Evolutionary conservation across 1,140 invertebrate genomes (phyloP).

Genomic region (Limonius californicus): DNA sequence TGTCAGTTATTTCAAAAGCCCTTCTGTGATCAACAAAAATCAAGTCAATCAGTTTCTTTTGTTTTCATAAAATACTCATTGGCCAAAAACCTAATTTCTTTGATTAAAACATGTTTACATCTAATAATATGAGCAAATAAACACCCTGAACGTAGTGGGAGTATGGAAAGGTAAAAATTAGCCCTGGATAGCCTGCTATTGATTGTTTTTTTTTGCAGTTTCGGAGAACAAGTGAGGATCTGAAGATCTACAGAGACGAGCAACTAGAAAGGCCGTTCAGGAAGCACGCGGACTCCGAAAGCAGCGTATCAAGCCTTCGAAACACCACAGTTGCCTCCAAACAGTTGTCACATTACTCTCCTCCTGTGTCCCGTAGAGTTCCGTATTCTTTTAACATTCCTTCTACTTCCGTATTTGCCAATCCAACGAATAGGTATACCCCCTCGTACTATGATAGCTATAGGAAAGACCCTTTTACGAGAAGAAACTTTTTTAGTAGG

Average conservation of each 20-base stretch:
- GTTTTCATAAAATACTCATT: too few species aligned
- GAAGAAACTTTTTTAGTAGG: slow-evolving; percentile 9
- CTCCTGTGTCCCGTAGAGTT: slow-evolving; percentile 36
- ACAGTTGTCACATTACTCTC: slow-evolving; percentile 40
- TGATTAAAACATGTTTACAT: too few species aligned
- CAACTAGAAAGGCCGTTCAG: slow-evolving; percentile 38
- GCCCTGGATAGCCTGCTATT: too few species aligned
- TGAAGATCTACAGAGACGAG: slow-evolving; percentile 50
- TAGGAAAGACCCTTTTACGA: neutral
- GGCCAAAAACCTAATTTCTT: neutral
- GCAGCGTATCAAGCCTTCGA: slow-evolving; percentile 34
- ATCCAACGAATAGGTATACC: slow-evolving; percentile 25
- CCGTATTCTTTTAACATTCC: slow-evolving; percentile 38
- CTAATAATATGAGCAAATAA: too few species aligned
- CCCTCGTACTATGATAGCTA: slow-evolving; percentile 2
- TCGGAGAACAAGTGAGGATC: slow-evolving; percentile 50
- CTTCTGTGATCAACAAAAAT: too few species aligned
- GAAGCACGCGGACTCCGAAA: slow-evolving; percentile 41
- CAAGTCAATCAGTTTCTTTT: too few species aligned
- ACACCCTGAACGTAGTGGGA: too few species aligned
- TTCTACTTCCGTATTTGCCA: slow-evolving; percentile 40
- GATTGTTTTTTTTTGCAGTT: slow-evolving; percentile 48
- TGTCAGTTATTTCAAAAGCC: too few species aligned
- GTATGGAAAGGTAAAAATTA: neutral
- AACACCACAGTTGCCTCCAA: slow-evolving; percentile 35